Base-by-base conservation (phyloP, 2,888 invertebrate species). In the Drosophila stalkeri region DNA sequence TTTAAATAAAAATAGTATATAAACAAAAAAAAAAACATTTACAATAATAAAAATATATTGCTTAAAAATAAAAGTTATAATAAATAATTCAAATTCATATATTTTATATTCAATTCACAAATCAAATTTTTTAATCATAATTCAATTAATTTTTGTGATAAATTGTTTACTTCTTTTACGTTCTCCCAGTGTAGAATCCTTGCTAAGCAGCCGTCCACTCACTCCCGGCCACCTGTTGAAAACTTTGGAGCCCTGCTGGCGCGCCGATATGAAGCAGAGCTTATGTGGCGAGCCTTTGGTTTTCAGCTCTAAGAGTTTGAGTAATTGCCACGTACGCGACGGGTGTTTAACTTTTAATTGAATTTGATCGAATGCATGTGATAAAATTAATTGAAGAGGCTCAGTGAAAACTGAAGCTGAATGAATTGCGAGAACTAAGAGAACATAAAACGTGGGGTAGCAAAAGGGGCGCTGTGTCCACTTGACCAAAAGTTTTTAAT, bases 281-380 rank as follows among this genome's bases (percentile, higher is more conserved):
- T 66, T 67, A 65, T 76, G 52, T 81, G 66, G 60, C 41, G 12
- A 51, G 37, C 20, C 51, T 54, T 59, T 37, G 12, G 23, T 56
- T 64, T 76, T 39, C n/a, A 46, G 46, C 39, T 49, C 49, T 59
- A 62, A 33, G 56, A 70, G 80, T 70, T 70, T 80, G 85, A 80
- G 85, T 85, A 89, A 85, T 87, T 88, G 70, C 74, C 86, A 88
- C 89, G 83, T 88, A 78, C 72, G 69, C 72, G 66, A 60, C 57
- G 63, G 59, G 73, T 81, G 63, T 81, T 90, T 86, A 86, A 90
- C 76, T 86, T 90, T 86, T 86, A 86, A 86, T 86, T 90, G 89
- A 90, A 90, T 86, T 87, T 77, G 90, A 90, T 86, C 90, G 82
- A 88, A 90, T 80, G 70, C 86, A 88, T 77, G 77, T 80, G 88